These are phyloP conservation scores for Catocala fraxini DNA, from an alignment of 2,888 invertebrate species.

Conservation along the genomic window DNA sequence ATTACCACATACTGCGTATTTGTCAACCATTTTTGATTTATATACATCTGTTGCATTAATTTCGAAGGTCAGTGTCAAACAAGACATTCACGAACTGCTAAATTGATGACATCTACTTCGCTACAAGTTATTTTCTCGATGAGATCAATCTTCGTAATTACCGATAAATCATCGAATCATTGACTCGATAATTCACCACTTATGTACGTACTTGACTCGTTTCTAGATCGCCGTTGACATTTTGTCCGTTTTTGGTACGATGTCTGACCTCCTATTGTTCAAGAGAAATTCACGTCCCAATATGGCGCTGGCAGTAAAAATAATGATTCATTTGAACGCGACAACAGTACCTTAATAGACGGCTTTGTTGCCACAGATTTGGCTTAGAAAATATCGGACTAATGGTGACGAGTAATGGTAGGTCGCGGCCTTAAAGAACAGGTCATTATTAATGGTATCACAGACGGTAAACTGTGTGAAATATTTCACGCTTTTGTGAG, in stretches of 20 bases:
- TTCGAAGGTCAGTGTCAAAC: conserved; percentile 1
- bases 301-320: conserved; percentile 50
- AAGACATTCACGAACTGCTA: neutral
- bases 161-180: conserved; percentile 17
- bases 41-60: neutral
- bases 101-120: conserved; percentile 13
- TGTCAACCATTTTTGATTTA: neutral
- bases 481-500: conserved; percentile 9
- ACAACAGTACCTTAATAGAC: conserved; percentile 44
- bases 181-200: conserved; percentile 14
- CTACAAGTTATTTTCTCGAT: conserved; percentile 17
- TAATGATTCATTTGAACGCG: conserved; percentile 50
- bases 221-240: conserved; percentile 44
- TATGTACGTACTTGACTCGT: conserved; percentile 23
- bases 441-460: conserved; percentile 37
- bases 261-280: conserved; percentile 46
- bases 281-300: conserved; percentile 49
- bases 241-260: conserved; percentile 41
- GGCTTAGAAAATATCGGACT: conserved; percentile 42
- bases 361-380: conserved; percentile 42
- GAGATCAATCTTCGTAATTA: conserved; percentile 20
- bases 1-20: neutral
- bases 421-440: conserved; percentile 25
- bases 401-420: conserved; percentile 34
- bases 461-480: conserved; percentile 15